A percentile compares a stretch with the other conserved stretches of the same genome.
These are phyloP conservation scores for Acromyrmex heyeri DNA, from an alignment of 1,140 invertebrate species.

Conservation along the genomic window DNA sequence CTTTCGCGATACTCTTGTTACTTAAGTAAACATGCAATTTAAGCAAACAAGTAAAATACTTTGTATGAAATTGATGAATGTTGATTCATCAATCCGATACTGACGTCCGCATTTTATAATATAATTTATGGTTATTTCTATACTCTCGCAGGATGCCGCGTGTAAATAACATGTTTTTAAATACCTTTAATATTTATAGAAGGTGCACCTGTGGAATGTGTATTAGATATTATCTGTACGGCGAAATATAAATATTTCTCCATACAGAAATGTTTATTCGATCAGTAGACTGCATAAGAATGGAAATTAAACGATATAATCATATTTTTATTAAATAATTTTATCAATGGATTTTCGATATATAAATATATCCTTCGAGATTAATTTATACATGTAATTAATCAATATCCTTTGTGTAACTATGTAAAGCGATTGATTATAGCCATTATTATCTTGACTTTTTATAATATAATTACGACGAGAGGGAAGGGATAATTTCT, in stretches of 20 bases:
- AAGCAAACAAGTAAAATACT: too few species aligned
- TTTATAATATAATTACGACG: conserved; percentile 1
- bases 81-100: background rate
- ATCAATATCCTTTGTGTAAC: background rate
- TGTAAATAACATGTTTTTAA: conserved; percentile 19
- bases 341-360: background rate
- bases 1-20: background rate
- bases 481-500: background rate
- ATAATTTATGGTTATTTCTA: background rate
- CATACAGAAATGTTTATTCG: background rate
- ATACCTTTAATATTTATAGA: conserved; percentile 15
- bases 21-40: too few species aligned
- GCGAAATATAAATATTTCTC: too few species aligned
- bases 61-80: background rate
- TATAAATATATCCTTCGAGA: background rate
- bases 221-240: background rate
- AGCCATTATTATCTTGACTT: background rate
- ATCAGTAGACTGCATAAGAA: background rate
- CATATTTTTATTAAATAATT: background rate
- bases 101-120: background rate
- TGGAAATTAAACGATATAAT: too few species aligned
- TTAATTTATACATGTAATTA: conserved; percentile 4
- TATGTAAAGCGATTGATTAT: background rate
- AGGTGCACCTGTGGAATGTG: conserved; percentile 25
- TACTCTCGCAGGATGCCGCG: background rate